Evolutionary conservation across 2,888 invertebrate genomes (phyloP), one percentile per base, ranked within the genome.

Genomic region (Lasioglossum zephyrum): DNA sequence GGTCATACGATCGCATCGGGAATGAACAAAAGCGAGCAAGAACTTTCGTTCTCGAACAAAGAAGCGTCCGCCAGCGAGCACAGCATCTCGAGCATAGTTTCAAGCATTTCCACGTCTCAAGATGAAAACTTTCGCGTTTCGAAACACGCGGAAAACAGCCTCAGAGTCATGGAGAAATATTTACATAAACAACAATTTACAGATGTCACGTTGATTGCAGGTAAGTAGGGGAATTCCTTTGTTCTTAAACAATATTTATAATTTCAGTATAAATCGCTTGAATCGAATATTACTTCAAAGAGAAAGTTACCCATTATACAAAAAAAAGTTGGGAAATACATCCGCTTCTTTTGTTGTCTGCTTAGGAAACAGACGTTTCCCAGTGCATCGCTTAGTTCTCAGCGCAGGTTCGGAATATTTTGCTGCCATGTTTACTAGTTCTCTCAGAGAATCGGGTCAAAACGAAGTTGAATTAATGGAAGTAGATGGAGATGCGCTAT

Each of bases 331-430:
- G 53, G 31, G 47, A 72, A 41, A 22, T 57, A 31, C 60, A 53
- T 72, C 49, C 3, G 13, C 57, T 77, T 18, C 75, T 75, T 44
- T 79, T 76, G 22, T 66, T 69, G 16, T 79, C 76, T 66, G 9
- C 16, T 57, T 81, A 95, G 95, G 96, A n/a, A 94, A 93, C 11
- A 95, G 94, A 82, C 95, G 97, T 92, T 97, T 98, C 92, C 96
- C 97, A 87, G 98, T 98, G 47, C 98, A 98, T 95, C 97, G 98
- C 93, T 96, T 99, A 89, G 98, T 99, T 78, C 96, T 99, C 88
- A 98, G 98, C 91, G 98, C 99, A 70, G 98, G 98, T 83, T 98
- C 98, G 91, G 98, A 98, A 95, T 99, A 99, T 95, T 99, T 99
- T 96, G 97, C 98, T 72, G 98, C 98, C 70, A 99, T 99, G 99